A percentile compares a stretch with the other conserved stretches of the same genome.
These are phyloP conservation scores for Sander vitreus DNA, from an alignment of 2,113 vertebrate genomes.

Conservation along the genomic window DNA sequence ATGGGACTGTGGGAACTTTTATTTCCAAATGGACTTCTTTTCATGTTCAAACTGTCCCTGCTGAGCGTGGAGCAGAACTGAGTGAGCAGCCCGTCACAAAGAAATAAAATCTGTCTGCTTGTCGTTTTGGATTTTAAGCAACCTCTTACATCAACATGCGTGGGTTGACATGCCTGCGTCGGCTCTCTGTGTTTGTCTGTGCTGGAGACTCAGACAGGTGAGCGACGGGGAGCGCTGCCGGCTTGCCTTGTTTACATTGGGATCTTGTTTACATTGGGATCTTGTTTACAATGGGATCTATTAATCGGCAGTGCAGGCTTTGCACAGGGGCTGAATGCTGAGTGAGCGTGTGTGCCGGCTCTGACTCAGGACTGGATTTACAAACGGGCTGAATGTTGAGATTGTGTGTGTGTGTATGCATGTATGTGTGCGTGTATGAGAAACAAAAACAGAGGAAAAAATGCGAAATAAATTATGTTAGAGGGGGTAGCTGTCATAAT, in stretches of 20 bases:
- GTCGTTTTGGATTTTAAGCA: slow-evolving; percentile 43
- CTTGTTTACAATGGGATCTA: slow-evolving; percentile 58
- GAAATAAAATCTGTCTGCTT: slow-evolving; percentile 20
- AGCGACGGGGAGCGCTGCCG: slow-evolving; percentile 36
- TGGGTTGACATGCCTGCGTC: slow-evolving; percentile 52
- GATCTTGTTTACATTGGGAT: slow-evolving; percentile 60
- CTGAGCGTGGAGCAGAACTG: slow-evolving; percentile 27
- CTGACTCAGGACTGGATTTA: slow-evolving; percentile 22
- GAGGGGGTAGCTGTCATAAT: background rate
- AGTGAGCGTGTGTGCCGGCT: slow-evolving; percentile 16
- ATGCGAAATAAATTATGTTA: background rate
- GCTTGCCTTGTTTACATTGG: slow-evolving; percentile 58
- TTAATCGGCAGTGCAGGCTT: slow-evolving; percentile 39
- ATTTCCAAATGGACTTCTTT: slow-evolving; percentile 31
- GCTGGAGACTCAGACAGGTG: slow-evolving; percentile 75
- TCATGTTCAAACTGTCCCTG: background rate
- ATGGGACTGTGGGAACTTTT: slow-evolving; percentile 59
- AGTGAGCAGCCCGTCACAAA: slow-evolving; percentile 13
- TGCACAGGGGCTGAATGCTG: slow-evolving; percentile 31
- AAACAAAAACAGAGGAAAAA: background rate
- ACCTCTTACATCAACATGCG: slow-evolving; percentile 55
- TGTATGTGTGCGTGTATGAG: background rate
- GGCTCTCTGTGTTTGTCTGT: slow-evolving; percentile 54
- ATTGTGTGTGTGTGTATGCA: background rate
- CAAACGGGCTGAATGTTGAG: background rate